These are phyloP conservation scores for Chaetoderma sp. DNA, from an alignment of 2,888 invertebrate genomes.

Conservation along the genomic window DNA sequence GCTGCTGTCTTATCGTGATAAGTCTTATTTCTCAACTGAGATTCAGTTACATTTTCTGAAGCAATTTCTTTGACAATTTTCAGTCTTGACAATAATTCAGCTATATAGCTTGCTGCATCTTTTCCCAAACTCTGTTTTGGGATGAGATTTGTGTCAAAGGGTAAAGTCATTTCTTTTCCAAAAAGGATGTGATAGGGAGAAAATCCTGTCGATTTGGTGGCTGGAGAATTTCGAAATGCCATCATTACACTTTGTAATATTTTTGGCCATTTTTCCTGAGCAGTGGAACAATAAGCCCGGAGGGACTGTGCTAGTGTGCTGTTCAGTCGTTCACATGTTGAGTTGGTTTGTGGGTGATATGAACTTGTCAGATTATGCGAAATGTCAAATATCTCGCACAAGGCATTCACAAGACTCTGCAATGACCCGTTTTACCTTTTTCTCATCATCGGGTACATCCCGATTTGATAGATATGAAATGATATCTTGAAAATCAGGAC, in stretches of 20 bases:
- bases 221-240: not conserved
- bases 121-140: not conserved
- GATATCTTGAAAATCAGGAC: not conserved
- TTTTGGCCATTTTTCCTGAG: not conserved
- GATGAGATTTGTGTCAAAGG: not conserved
- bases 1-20: not conserved
- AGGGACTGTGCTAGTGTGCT: not conserved
- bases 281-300: not conserved
- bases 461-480: not conserved
- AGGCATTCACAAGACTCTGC: not conserved
- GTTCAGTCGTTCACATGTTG: not conserved
- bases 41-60: not conserved
- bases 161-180: not conserved
- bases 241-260: not conserved
- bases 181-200: not conserved
- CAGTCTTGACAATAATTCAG: not conserved
- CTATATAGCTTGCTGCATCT: not conserved
- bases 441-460: not conserved
- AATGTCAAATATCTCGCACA: constrained; percentile 1
- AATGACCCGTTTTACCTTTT: not conserved
- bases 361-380: not conserved
- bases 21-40: not conserved
- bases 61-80: not conserved
- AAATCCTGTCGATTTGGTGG: not conserved
- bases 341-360: not conserved